Percentiles rank a stretch among this genome's conserved stretches.
Conservation (phyloP, 1,140 invertebrate genomes). For the Cotesia vestalis region DNA sequence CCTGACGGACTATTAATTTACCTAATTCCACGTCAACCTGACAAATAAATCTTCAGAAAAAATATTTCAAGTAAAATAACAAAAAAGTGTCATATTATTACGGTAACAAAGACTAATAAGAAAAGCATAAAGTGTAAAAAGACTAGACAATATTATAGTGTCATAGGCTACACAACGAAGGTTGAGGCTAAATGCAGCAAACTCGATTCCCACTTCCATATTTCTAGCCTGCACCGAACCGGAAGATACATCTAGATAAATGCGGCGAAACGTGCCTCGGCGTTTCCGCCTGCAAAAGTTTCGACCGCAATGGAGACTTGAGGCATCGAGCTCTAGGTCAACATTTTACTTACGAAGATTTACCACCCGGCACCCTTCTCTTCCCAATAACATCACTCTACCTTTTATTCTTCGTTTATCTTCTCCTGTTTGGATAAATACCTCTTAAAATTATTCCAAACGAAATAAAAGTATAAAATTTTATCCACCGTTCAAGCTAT, state of each 20-base stretch:
- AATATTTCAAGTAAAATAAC: background rate
- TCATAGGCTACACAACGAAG: constrained; percentile 17
- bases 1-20: too few species aligned
- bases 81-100: constrained; percentile 21
- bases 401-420: constrained; percentile 7
- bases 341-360: constrained; percentile 42
- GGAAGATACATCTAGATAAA: constrained; percentile 60
- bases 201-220: constrained; percentile 52
- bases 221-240: constrained; percentile 51
- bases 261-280: constrained; percentile 53
- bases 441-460: too few species aligned
- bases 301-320: constrained; percentile 35
- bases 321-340: constrained; percentile 23
- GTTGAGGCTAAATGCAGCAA: constrained; percentile 34
- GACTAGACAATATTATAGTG: constrained; percentile 38
- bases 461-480: too few species aligned
- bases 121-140: constrained; percentile 41
- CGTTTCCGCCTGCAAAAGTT: constrained; percentile 40
- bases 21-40: too few species aligned
- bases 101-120: constrained; percentile 30
- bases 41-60: too few species aligned
- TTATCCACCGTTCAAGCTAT: too few species aligned
- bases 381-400: background rate
- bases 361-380: constrained; percentile 36
- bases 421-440: too few species aligned